Base-by-base conservation (phyloP, 2,113 vertebrate species). In the Ammodytes dubius region DNA sequence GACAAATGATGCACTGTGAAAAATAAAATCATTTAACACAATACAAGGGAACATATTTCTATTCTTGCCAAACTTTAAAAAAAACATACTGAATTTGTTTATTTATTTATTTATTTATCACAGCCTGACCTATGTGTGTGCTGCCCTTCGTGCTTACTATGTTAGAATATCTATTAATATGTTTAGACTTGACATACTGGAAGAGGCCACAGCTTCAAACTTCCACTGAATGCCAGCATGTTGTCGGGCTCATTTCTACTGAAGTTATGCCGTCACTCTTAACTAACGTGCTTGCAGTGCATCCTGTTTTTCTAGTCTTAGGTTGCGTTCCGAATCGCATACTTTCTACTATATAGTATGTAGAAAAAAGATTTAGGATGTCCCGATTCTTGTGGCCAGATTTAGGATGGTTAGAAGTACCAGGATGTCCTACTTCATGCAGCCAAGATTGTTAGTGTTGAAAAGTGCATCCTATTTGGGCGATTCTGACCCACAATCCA, bases 271-370 rank as follows among this genome's bases (percentile, higher is more conserved):
- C 2, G 71, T 52, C 2, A 3, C n/a, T 50, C 27, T 27, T 47
- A 10, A 27, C 45, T 37, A 19, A 3, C 1, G 5, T 0, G 6
- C 1, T 5, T 13, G 6, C 15, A 60, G 39, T 40, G 17, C 2
- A 47, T 67, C 57, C 49, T 39, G 60, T 68, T 67, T 68, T 17
- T 68, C 56, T 49, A n/a, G 12, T 61, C 27, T 27, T 27, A 27
- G 27, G 27, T 27, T 27, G 27, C 27, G 27, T 27, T 27, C 27
- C 27, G 27, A 27, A 27, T 27, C 27, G 27, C 27, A 27, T 27
- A 27, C 27, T 27, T 27, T 27, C 27, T 27, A 27, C 27, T 27
- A 27, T 27, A 27, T 1, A 27, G 27, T 27, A 27, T 27, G 27
- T 27, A 27, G 27, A 27, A 27, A 27, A 27, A 27, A 27, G 27